Evolutionary conservation across 2,113 vertebrate genomes (phyloP).

Genomic region (Gavialis gangeticus): DNA sequence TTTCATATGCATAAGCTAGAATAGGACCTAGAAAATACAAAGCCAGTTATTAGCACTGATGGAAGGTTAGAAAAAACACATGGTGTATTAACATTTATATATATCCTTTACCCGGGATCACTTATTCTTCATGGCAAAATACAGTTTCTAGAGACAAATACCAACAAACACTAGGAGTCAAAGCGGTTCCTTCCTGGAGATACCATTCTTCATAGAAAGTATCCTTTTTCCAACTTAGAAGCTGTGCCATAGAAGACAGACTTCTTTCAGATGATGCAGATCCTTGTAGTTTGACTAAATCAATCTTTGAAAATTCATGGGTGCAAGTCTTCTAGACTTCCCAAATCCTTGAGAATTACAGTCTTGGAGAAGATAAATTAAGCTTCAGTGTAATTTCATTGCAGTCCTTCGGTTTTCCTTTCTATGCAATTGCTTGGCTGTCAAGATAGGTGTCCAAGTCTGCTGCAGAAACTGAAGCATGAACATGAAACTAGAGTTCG

Average conservation of each 20-base stretch:
- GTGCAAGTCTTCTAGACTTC: slow-evolving; percentile 71
- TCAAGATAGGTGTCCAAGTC: slow-evolving; percentile 43
- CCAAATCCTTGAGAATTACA: slow-evolving; percentile 65
- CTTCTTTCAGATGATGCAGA: slow-evolving; percentile 56
- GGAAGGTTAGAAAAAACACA: slow-evolving; percentile 92
- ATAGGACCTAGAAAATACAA: slow-evolving; percentile 97
- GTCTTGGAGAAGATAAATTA: slow-evolving; percentile 62
- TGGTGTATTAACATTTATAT: slow-evolving; percentile 93
- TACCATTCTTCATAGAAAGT: slow-evolving; percentile 68
- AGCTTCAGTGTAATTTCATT: slow-evolving; percentile 47
- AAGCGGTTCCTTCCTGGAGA: slow-evolving; percentile 74
- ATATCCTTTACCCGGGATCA: slow-evolving; percentile 89
- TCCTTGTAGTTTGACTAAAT: slow-evolving; percentile 55
- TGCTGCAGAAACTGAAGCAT: slow-evolving; percentile 26
- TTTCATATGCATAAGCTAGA: slow-evolving; percentile 91
- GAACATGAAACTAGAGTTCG: slow-evolving; percentile 60
- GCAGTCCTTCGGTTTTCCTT: slow-evolving; percentile 36
- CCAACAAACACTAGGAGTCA: slow-evolving; percentile 74
- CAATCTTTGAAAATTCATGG: slow-evolving; percentile 57
- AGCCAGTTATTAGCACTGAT: slow-evolving; percentile 97
- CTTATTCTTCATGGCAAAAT: slow-evolving; percentile 84
- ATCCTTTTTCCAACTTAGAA: slow-evolving; percentile 66
- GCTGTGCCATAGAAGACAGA: slow-evolving; percentile 49
- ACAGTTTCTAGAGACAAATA: slow-evolving; percentile 83
- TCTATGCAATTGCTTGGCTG: slow-evolving; percentile 54